Percentiles rank a stretch among this genome's conserved stretches.
Evolutionary conservation across 1,140 invertebrate genomes (phyloP).

Genomic region (Achatina immaculata): DNA sequence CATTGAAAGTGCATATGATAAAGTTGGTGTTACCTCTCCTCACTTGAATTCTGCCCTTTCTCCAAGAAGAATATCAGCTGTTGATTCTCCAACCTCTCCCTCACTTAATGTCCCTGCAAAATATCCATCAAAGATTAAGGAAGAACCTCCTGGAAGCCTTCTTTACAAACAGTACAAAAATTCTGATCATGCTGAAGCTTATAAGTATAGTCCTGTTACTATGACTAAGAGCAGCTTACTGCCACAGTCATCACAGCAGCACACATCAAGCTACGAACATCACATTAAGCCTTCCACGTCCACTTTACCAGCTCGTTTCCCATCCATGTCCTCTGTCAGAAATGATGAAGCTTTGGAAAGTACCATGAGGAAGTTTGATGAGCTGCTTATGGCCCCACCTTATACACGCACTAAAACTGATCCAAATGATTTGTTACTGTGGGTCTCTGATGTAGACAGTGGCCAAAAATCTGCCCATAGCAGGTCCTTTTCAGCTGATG

Average conservation of each 20-base stretch:
- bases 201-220: no score
- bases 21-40: neutral
- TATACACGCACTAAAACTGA: neutral
- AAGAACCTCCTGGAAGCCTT: neutral
- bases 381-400: slow-evolving; percentile 28
- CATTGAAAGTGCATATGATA: neutral
- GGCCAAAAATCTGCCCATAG: neutral
- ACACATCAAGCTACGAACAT: no score
- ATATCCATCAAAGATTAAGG: neutral
- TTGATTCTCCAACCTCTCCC: slow-evolving; percentile 22
- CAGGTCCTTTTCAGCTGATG: no score
- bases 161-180: no score
- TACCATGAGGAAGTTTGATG: slow-evolving; percentile 42
- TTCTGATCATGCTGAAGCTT: no score
- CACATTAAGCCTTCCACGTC: slow-evolving; percentile 17
- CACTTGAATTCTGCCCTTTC: slow-evolving; percentile 29
- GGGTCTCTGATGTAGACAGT: neutral
- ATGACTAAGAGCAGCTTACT: no score
- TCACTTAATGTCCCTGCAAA: no score
- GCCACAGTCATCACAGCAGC: no score
- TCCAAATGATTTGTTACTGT: slow-evolving; percentile 4
- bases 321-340: neutral
- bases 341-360: slow-evolving; percentile 18
- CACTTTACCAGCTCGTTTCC: neutral
- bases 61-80: slow-evolving; percentile 14